Evolutionary conservation across 1,140 invertebrate species (phyloP).

Genomic region (Drosophila erecta): DNA sequence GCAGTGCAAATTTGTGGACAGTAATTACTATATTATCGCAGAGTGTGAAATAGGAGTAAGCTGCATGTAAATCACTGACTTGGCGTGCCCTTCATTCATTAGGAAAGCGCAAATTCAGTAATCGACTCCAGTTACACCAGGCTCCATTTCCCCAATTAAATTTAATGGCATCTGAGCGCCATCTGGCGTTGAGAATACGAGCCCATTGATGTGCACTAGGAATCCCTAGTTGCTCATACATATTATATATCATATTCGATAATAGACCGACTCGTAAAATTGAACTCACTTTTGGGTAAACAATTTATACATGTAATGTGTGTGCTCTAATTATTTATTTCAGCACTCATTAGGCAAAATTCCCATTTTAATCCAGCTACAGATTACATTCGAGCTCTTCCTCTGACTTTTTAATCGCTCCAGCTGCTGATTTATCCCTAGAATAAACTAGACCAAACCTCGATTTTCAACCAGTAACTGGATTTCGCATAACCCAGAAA

Average conservation of each 20-base stretch:
- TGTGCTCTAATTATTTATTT: too few species aligned
- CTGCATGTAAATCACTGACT: conserved; percentile 40
- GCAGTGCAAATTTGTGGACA: background rate
- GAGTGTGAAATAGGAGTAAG: conserved; percentile 32
- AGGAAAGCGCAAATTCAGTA: conserved; percentile 13
- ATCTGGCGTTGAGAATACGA: conserved; percentile 5
- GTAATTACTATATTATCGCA: conserved; percentile 27
- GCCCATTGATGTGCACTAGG: background rate
- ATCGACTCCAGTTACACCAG: background rate
- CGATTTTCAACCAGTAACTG: conserved; percentile 3
- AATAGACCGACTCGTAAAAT: too few species aligned
- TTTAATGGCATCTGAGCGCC: conserved; percentile 32
- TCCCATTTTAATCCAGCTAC: background rate
- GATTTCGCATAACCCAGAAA: conserved; percentile 19
- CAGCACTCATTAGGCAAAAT: too few species aligned
- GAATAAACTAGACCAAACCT: conserved; percentile 15
- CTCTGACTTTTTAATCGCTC: background rate
- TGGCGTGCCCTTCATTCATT: conserved; percentile 45
- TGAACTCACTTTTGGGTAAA: too few species aligned
- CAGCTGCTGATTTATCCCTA: background rate
- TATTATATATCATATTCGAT: too few species aligned
- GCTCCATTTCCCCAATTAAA: conserved; percentile 24
- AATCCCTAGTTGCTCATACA: background rate
- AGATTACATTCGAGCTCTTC: background rate
- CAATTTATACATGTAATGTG: too few species aligned